A percentile compares a stretch with the other conserved stretches of the same genome.
Evolutionary conservation across 2,113 vertebrate genomes (phyloP).

Genomic region (Peucedramus taeniatus): DNA sequence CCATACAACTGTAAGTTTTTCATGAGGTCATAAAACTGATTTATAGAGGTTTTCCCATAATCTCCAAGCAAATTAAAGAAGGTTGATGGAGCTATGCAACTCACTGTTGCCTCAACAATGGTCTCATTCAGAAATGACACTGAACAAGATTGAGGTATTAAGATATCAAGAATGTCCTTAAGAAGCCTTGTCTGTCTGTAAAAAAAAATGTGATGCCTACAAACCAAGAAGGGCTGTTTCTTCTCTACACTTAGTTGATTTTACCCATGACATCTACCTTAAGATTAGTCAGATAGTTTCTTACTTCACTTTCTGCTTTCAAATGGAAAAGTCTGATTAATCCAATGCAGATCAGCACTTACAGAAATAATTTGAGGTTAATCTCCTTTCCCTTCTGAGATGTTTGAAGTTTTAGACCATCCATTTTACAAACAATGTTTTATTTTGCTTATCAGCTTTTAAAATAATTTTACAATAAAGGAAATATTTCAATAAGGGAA

Average conservation of each 20-base stretch:
- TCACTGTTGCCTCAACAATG: constrained; percentile 53
- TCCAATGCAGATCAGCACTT: neutral
- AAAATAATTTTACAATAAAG: neutral
- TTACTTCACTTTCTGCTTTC: neutral
- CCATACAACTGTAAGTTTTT: constrained; percentile 54
- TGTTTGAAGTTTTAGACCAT: neutral
- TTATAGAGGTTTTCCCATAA: constrained; percentile 64
- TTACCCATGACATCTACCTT: neutral
- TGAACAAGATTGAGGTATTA: constrained; percentile 52
- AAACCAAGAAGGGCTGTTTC: neutral
- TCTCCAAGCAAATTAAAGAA: constrained; percentile 64
- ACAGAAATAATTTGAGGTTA: neutral
- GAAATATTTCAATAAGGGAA: neutral
- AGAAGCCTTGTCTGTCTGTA: constrained; percentile 10
- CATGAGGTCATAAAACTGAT: constrained; percentile 61
- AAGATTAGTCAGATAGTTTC: neutral
- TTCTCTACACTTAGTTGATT: neutral
- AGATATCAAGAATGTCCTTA: constrained; percentile 47
- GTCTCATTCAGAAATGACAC: constrained; percentile 59
- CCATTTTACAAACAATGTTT: neutral
- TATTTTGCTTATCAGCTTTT: neutral
- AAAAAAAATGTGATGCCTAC: neutral
- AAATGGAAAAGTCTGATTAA: neutral
- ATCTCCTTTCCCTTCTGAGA: neutral
- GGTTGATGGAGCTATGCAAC: constrained; percentile 58